Evolutionary conservation across 2,888 invertebrate species (phyloP).

Genomic region (Pedicia rivosa): DNA sequence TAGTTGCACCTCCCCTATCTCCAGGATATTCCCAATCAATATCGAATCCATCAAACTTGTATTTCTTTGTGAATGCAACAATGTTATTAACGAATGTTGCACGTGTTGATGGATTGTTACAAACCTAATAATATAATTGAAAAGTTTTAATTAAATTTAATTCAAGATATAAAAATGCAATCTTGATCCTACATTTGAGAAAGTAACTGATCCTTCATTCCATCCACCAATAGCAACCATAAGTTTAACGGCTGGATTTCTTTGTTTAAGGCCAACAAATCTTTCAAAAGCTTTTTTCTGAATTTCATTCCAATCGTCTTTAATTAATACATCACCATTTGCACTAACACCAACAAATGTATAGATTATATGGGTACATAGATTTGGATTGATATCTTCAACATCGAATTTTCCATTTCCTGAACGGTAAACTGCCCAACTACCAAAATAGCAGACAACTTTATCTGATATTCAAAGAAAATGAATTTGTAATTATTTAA

Average conservation of each 20-base stretch:
- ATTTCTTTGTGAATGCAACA: slow-evolving; percentile 49
- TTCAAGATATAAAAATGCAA: no score
- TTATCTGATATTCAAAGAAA: slow-evolving; percentile 38
- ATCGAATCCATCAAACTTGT: slow-evolving; percentile 60
- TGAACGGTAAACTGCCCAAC: slow-evolving; percentile 55
- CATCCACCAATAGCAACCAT: slow-evolving; percentile 39
- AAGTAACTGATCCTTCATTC: slow-evolving; percentile 36
- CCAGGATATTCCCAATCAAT: slow-evolving; percentile 75
- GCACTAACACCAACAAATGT: slow-evolving; percentile 48
- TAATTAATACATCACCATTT: no score
- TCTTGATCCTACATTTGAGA: slow-evolving; percentile 26
- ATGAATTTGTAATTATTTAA: no score
- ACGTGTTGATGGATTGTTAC: slow-evolving; percentile 1
- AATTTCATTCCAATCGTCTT: no score
- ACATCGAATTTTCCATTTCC: slow-evolving; percentile 49
- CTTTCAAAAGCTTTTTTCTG: slow-evolving; percentile 28
- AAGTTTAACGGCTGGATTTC: slow-evolving; percentile 30
- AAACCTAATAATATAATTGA: no score
- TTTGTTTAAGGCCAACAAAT: slow-evolving; percentile 29
- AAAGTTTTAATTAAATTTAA: no score
- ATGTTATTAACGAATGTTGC: slow-evolving; percentile 6
- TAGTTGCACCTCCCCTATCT: slow-evolving; percentile 59
- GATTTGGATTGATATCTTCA: slow-evolving; percentile 42
- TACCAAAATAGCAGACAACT: slow-evolving; percentile 58
- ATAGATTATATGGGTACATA: slow-evolving; percentile 64